Evolutionary conservation across 2,797 vertebrate genomes (phyloP), one percentile per base, ranked within the genome.

Genomic region (Limnodromus scolopaceus): DNA sequence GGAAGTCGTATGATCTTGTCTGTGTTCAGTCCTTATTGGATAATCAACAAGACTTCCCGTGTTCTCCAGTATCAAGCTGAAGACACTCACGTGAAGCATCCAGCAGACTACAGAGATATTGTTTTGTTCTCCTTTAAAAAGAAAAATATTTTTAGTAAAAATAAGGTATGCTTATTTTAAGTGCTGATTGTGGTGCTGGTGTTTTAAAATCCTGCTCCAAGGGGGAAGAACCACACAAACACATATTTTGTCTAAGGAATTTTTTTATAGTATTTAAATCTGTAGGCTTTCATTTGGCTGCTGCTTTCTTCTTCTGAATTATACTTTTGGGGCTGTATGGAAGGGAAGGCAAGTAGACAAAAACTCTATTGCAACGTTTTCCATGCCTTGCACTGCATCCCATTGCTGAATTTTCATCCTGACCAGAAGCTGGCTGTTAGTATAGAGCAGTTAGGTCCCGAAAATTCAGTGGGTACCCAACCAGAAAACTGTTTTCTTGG

Each of bases 31-130:
- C 99, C 99, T 0, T 99, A 99, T 55, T 99, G 99, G 99, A 98
- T 99, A 72, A 99, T 99, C 98, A 99, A 99, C 97, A 99, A 99
- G 96, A 99, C 99, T 1, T 99, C 98, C 3, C 98, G 99, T 3
- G 97, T 99, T 57, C 98, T 99, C n/a, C 99, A 99, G 97, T 99
- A 99, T 97, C 95, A 94, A 30, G 98, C 99, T 1, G 99, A 99
- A 84, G 99, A 99, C 22, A 70, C 97, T 17, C 98, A 98, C 1
- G 97, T 99, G 90, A 99, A 99, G 51, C 99, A 99, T 77, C 99
- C 99, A 2, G 98, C 99, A 0, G 99, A 99, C 95, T 99, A 97
- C 93, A 97, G 99, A 72, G 99, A 99, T 89, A 98, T 99, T 55
- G 92, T 99, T 89, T 97, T 99, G 85, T 99, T 99, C 96, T 99